Percentiles rank a stretch among this genome's conserved stretches.
These are phyloP conservation scores for Chaitophorus viminalis DNA, from an alignment of 2,888 invertebrate species.

Conservation along the genomic window DNA sequence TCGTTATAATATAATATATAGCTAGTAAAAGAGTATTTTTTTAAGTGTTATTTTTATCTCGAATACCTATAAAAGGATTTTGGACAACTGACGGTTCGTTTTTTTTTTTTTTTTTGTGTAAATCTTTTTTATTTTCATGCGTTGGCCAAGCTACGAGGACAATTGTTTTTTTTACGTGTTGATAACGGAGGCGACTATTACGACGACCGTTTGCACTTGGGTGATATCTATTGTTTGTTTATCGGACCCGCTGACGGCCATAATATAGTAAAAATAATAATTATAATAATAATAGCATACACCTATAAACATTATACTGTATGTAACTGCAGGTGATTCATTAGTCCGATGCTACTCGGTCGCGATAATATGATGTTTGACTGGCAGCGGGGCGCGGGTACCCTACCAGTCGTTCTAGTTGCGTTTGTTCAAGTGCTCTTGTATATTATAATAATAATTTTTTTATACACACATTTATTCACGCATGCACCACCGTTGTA, in stretches of 20 bases:
- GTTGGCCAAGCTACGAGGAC: neutral
- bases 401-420: too few relatives aligned
- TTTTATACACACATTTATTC: too few relatives aligned
- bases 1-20: too few relatives aligned
- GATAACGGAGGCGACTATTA: neutral
- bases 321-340: slow-evolving; percentile 11
- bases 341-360: neutral
- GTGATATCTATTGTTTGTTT: slow-evolving; percentile 36
- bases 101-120: neutral
- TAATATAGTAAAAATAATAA: neutral
- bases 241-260: neutral
- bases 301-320: neutral
- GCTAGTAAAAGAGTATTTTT: neutral
- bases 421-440: slow-evolving; percentile 17
- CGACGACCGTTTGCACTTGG: neutral
- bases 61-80: neutral
- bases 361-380: neutral
- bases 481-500: neutral
- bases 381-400: neutral
- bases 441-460: neutral
- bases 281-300: neutral
- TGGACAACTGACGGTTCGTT: neutral
- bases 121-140: neutral
- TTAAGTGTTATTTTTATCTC: neutral
- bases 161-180: neutral